phyloP scores from a whole-genome alignment of 2,113 vertebrate species.

The Corvus hawaiiensis region DNA sequence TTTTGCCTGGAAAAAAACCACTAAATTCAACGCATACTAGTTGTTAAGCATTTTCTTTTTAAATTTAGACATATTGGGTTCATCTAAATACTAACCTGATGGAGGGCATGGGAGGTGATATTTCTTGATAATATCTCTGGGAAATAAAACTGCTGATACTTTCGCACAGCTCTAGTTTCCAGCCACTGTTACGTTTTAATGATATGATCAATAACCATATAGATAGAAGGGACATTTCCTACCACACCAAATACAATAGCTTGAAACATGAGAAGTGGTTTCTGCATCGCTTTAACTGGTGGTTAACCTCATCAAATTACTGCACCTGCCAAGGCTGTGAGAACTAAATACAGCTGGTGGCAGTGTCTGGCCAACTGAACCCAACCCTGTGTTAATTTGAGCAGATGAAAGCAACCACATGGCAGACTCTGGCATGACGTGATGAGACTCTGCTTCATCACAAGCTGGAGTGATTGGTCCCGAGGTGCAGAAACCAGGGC shows the following conservation, averaged over 20 bases:
- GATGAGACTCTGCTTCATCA: neutral
- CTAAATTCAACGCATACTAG: neutral
- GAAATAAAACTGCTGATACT: constrained; percentile 13
- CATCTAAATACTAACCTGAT: neutral
- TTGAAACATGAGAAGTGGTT: constrained; percentile 39
- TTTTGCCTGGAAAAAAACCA: neutral
- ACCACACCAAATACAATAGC: constrained; percentile 54
- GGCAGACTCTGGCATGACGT: neutral
- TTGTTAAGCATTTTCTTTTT: neutral
- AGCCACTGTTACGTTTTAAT: constrained; percentile 44
- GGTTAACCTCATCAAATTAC: constrained; percentile 56
- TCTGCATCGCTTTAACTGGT: constrained; percentile 41
- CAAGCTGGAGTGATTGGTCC: neutral
- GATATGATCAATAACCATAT: constrained; percentile 59
- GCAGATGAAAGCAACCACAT: constrained; percentile 47
- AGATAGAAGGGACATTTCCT: constrained; percentile 51
- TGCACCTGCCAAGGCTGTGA: constrained; percentile 62
- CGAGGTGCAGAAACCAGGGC: neutral
- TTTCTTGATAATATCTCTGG: constrained; percentile 8
- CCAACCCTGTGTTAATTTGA: constrained; percentile 27
- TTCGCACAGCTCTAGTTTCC: constrained; percentile 33
- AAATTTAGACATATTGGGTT: neutral
- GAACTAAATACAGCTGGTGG: constrained; percentile 61
- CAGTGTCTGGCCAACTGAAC: constrained; percentile 33
- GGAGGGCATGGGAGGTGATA: neutral